Base-by-base conservation (phyloP, 2,797 vertebrate species). In the Tauraco hartlaubi region DNA sequence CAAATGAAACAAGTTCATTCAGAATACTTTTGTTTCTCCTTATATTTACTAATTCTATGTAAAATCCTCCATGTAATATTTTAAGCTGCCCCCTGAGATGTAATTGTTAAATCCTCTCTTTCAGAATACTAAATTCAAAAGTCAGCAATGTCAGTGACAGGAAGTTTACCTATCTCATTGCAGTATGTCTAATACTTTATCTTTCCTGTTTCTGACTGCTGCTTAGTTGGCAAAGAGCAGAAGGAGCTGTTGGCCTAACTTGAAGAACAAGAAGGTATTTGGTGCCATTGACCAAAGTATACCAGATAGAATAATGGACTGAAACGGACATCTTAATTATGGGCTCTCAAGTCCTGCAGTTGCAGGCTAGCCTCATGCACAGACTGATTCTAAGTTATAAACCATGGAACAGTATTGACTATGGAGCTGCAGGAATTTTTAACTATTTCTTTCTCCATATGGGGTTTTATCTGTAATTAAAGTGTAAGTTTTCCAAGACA, bases 311-410 rank as follows among this genome's bases (percentile, higher is more conserved):
- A 61, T 41, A 62, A 85, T 85, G 49, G 5, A 78, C 46, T 75
- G 41, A 87, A 90, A 68, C 14, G 7, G 39, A 23, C 26, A 52
- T 61, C 20, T 14, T 64, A 74, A 67, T 76, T 54, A 66, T 2
- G 1, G 21, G 49, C 3, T 67, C 41, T 61, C 13, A 51, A 21
- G 17, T 87, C 20, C 26, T 84, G 22, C 4, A 81, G 7, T 35
- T 68, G 15, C 29, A 68, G 22, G 14, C 11, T 61, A 48, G 29
- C 3, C 6, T 44, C 22, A 85, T 71, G 0, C 0, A 31, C 33
- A 61, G 25, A 37, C 12, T 18, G 5, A 35, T 82, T 87, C 13
- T 68, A 68, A 82, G 9, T 48, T 61, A 67, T 18, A 44, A 83
- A 43, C 2, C 17, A 39, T 37, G 15, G 4, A 28, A 29, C 6